These are phyloP conservation scores for Nomada ferruginata DNA, from an alignment of 2,888 invertebrate species.

Conservation along the genomic window DNA sequence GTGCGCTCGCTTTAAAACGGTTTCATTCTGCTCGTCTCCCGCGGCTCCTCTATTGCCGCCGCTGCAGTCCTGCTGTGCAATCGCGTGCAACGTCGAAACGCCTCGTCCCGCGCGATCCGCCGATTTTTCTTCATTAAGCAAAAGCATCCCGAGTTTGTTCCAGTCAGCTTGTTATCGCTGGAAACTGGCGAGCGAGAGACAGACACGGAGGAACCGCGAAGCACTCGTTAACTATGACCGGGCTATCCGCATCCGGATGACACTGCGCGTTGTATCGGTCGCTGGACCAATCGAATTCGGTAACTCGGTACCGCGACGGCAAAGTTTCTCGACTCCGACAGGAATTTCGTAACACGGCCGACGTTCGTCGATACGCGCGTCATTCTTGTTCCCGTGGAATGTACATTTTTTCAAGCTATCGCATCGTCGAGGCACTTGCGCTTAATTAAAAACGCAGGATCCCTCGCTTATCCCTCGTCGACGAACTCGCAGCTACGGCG, in stretches of 20 bases:
- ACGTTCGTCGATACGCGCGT: not conserved
- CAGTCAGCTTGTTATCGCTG: conserved; percentile 18
- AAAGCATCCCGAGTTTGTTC: not conserved
- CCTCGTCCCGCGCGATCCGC: not conserved
- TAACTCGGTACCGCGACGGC: not conserved
- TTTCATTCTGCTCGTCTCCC: not conserved
- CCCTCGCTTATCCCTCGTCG: not conserved
- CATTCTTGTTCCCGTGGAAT: too few relatives aligned
- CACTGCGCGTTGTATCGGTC: conserved; percentile 17
- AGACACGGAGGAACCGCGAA: not conserved
- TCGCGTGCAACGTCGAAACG: not conserved
- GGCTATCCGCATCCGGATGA: not conserved
- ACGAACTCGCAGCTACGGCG: not conserved
- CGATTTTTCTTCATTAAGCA: conserved; percentile 26
- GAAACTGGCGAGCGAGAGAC: not conserved
- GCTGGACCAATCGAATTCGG: conserved; percentile 27
- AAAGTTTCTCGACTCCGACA: conserved; percentile 25
- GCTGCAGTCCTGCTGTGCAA: not conserved
- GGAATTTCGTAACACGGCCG: conserved; percentile 24
- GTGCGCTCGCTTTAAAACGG: conserved; percentile 2
- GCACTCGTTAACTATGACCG: not conserved
- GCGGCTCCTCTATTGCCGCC: not conserved
- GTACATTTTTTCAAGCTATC: not conserved
- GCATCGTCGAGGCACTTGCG: not conserved
- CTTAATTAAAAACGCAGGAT: conserved; percentile 4